phyloP scores from a whole-genome alignment of 2,113 vertebrate species.

The Mirza zaza region DNA sequence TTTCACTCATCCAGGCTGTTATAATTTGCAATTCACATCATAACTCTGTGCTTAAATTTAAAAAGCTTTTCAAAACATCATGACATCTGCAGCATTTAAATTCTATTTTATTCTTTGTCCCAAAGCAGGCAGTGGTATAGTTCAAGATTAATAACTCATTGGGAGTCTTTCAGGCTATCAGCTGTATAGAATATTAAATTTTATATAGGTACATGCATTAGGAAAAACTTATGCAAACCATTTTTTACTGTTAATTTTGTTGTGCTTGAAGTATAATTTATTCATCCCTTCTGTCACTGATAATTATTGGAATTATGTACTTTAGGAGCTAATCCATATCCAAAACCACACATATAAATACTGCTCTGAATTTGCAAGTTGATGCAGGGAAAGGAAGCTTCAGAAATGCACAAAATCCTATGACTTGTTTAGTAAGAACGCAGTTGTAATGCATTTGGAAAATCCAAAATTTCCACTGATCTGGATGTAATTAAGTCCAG shows the following conservation, averaged over 20 bases:
- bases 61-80: slow-evolving; percentile 70
- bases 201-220: slow-evolving; percentile 60
- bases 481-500: slow-evolving; percentile 5
- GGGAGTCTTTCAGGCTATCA: slow-evolving; percentile 56
- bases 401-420: slow-evolving; percentile 17
- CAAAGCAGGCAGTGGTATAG: slow-evolving; percentile 62
- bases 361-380: slow-evolving; percentile 54
- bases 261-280: slow-evolving; percentile 70
- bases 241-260: slow-evolving; percentile 67
- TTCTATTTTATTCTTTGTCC: slow-evolving; percentile 65
- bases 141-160: slow-evolving; percentile 73
- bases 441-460: background rate
- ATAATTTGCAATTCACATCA: slow-evolving; percentile 72
- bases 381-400: slow-evolving; percentile 4
- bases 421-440: slow-evolving; percentile 13
- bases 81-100: slow-evolving; percentile 73
- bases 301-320: slow-evolving; percentile 68
- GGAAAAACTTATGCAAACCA: slow-evolving; percentile 57
- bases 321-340: slow-evolving; percentile 72
- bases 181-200: slow-evolving; percentile 70
- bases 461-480: background rate
- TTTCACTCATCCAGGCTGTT: slow-evolving; percentile 75
- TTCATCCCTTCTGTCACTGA: slow-evolving; percentile 69
- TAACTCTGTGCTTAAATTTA: slow-evolving; percentile 76
- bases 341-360: slow-evolving; percentile 51